phyloP scores from a whole-genome alignment of 2,113 vertebrate species.

The Xenus cinereus region DNA sequence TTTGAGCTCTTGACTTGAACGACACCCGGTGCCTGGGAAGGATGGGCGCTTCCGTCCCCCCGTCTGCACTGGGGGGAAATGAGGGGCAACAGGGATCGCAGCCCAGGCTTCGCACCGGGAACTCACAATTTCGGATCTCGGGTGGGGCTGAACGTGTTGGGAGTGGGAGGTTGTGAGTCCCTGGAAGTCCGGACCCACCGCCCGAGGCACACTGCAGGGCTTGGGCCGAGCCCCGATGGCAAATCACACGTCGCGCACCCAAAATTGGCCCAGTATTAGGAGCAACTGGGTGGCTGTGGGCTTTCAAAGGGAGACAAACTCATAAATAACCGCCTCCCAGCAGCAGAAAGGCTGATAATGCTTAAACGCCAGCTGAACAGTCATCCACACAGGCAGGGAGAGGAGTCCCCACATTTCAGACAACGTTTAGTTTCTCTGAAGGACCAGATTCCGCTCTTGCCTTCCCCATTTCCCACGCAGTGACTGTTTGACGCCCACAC shows the following conservation, averaged over 20 bases:
- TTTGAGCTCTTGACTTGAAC: background rate
- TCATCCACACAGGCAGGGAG: background rate
- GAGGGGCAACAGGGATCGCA: background rate
- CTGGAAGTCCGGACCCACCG: background rate
- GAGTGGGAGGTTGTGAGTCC: background rate
- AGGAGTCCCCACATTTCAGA: background rate
- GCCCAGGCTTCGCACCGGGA: background rate
- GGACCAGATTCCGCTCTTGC: background rate
- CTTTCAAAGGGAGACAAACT: background rate
- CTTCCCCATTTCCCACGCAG: background rate
- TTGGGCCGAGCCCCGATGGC: background rate
- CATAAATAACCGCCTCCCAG: background rate
- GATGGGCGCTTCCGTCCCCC: background rate
- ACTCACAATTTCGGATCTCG: background rate
- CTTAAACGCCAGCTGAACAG: background rate
- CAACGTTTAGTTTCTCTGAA: background rate
- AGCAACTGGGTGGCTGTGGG: background rate
- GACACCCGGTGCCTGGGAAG: background rate
- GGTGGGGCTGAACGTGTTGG: background rate
- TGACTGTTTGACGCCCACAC: background rate
- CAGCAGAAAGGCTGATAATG: background rate
- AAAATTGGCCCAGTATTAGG: background rate
- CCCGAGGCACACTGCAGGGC: background rate
- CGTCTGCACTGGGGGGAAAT: background rate
- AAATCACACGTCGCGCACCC: rapidly evolving